Base-by-base conservation (phyloP, 2,797 vertebrate genomes). In the Paguma larvata region DNA sequence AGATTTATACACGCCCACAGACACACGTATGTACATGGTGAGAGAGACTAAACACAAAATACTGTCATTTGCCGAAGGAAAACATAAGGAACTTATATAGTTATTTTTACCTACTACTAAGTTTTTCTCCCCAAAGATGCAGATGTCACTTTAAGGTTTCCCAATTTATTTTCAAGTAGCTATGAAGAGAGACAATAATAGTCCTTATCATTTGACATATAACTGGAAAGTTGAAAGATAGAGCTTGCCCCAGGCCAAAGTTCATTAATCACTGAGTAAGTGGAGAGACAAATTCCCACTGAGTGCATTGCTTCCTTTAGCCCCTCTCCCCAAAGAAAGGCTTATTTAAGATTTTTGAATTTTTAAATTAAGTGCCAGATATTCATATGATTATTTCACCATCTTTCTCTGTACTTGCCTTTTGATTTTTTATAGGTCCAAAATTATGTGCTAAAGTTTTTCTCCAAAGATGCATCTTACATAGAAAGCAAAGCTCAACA, bases 271-370 rank as follows among this genome's bases (percentile, higher is more conserved):
- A 56, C 1, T 34, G 53, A 94, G 38, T 85, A 27, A 8, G 0
- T 48, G 19, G 53, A 72, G 41, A 84, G 25, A 63, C 63, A 21
- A 68, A 56, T 68, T 56, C 34, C n/a, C n/a, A 51, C 2, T 73
- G 4, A 34, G 19, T 16, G 1, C 38, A 90, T 93, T 38, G 7
- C 13, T 89, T 23, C 53, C 15, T 73, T 84, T 41, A 75, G 70
- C 5, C 34, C 2, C 10, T 79, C 32, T 68, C 11, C 75, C 32
- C 72, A 85, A 92, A 59, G 56, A 92, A 94, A 63, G 27, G 30
- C 34, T 89, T 86, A 93, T 34, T 95, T 78, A 78, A 94, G 41
- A 56, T 75, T 89, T 53, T 78, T 95, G 11, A 78, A 77, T n/a
- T 68, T 68, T 84, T 44, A 68, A 85, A 62, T 65, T 56, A 68